A percentile compares a stretch with the other conserved stretches of the same genome.
phyloP scores from a whole-genome alignment of 2,797 vertebrate genomes.

The Propithecus deckenii region DNA sequence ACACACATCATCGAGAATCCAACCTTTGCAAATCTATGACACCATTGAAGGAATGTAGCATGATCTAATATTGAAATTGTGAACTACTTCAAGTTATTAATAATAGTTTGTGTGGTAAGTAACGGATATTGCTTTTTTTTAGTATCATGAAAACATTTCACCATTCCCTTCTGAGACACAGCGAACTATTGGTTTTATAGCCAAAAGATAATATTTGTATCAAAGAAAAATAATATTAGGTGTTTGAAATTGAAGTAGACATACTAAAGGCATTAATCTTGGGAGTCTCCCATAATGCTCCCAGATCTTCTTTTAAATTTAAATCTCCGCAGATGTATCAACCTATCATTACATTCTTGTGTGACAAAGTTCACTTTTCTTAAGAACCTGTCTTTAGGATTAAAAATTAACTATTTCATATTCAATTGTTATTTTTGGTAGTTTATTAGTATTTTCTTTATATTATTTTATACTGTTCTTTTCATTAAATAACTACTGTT shows the following conservation, averaged over 20 bases:
- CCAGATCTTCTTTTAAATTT: background rate
- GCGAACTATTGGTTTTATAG: background rate
- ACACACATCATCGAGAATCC: background rate
- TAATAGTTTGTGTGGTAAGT: background rate
- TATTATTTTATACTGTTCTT: background rate
- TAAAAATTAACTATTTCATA: conserved; percentile 7
- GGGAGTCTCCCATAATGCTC: background rate
- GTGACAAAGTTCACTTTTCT: background rate
- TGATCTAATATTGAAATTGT: background rate
- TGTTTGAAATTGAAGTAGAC: background rate
- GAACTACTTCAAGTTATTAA: background rate
- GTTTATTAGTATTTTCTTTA: background rate
- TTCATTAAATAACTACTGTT: background rate
- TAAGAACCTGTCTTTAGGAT: background rate
- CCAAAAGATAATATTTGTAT: background rate
- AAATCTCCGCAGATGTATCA: background rate
- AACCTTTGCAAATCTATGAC: background rate
- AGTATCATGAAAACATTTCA: background rate
- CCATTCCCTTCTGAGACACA: background rate
- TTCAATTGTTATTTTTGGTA: background rate
- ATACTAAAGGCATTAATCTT: background rate
- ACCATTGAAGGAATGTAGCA: background rate
- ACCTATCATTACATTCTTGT: background rate
- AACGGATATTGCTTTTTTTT: background rate
- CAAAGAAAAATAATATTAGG: background rate